Conservation (phyloP, 1,140 invertebrate species). For the Brachionus plicatilis region DNA sequence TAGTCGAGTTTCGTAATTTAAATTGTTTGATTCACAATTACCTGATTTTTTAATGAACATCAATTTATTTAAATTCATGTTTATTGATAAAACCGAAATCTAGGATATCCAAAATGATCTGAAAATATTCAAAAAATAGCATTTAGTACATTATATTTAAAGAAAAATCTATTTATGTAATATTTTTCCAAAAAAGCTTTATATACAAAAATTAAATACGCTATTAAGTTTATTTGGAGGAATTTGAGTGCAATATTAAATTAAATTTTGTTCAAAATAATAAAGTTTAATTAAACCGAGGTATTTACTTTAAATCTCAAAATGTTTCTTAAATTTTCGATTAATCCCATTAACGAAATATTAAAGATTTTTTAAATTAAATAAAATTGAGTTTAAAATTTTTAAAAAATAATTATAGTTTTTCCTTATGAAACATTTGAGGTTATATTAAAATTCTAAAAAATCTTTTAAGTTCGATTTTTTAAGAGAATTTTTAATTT, state of each 20-base stretch:
- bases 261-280: background rate
- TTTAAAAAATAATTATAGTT: too few species aligned
- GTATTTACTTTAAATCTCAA: background rate
- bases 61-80: slow-evolving; percentile 6
- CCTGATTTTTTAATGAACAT: background rate
- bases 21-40: background rate
- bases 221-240: background rate
- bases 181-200: background rate
- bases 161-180: background rate
- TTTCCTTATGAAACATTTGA: too few species aligned
- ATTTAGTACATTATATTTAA: background rate
- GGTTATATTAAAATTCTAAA: too few species aligned
- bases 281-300: too few species aligned
- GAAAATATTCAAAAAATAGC: background rate
- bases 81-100: background rate
- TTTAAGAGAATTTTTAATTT: too few species aligned
- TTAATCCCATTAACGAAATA: too few species aligned
- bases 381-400: too few species aligned
- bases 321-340: too few species aligned
- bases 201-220: background rate
- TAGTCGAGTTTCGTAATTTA: background rate
- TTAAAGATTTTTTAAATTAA: too few species aligned
- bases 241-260: background rate
- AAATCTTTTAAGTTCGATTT: too few species aligned
- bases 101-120: background rate